phyloP scores from a whole-genome alignment of 2,113 vertebrate genomes.

The Hemibagrus wyckioides region DNA sequence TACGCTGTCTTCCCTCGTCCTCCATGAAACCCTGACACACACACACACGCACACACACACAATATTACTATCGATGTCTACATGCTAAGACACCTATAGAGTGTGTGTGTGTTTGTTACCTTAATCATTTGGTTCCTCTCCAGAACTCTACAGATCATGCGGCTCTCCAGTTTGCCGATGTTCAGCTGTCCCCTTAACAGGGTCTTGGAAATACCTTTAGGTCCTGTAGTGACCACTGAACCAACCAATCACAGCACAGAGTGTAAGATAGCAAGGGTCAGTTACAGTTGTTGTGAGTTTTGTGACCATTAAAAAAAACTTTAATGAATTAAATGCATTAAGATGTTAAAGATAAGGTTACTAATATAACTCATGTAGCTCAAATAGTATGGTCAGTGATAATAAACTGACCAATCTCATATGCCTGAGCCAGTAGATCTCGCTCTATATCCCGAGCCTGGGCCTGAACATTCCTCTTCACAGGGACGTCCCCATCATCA shows the following conservation, averaged over 20 bases:
- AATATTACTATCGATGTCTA: background rate
- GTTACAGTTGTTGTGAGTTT: background rate
- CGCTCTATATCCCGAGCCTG: slow-evolving; percentile 83
- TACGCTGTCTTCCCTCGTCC: slow-evolving; percentile 92
- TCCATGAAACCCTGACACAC: slow-evolving; percentile 90
- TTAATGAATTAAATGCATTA: background rate
- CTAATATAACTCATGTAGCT: no score
- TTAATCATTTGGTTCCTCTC: slow-evolving; percentile 86
- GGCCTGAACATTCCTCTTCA: slow-evolving; percentile 66
- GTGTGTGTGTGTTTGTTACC: slow-evolving; percentile 63
- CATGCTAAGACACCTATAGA: background rate
- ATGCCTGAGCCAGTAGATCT: slow-evolving; percentile 88
- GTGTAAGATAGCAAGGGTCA: background rate
- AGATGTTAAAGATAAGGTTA: background rate
- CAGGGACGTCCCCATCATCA: slow-evolving; percentile 50
- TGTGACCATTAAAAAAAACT: background rate
- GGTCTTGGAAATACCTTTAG: slow-evolving; percentile 87
- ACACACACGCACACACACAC: slow-evolving; percentile 6
- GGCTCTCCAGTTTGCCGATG: slow-evolving; percentile 86
- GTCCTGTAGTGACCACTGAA: slow-evolving; percentile 84
- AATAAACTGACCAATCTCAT: slow-evolving; percentile 82
- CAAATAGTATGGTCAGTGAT: no score
- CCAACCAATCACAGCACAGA: slow-evolving; percentile 43
- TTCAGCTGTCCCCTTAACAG: slow-evolving; percentile 83
- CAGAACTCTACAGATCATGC: slow-evolving; percentile 89